These are phyloP conservation scores for Eclectus roratus DNA, from an alignment of 2,113 vertebrate species.

Conservation along the genomic window DNA sequence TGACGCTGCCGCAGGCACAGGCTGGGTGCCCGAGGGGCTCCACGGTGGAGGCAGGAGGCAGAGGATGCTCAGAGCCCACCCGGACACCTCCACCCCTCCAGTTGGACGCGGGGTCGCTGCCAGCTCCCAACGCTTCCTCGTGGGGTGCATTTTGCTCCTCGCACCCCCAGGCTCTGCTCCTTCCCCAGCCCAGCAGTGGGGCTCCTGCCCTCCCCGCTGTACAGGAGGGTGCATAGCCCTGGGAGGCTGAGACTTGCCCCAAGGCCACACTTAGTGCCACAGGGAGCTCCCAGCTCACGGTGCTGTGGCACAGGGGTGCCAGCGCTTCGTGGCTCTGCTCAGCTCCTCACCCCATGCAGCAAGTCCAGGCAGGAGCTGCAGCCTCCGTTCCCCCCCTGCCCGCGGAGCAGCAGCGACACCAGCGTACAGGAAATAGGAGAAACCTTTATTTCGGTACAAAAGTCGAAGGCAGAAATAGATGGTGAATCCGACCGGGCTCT, in stretches of 20 bases:
- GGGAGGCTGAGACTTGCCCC: background rate
- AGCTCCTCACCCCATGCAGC: background rate
- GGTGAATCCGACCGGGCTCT: background rate
- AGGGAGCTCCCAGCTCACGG: background rate
- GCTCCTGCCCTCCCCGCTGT: background rate
- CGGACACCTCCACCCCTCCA: background rate
- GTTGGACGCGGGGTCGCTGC: background rate
- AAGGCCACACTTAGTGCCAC: accelerated
- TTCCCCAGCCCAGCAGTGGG: background rate
- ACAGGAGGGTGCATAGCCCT: accelerated
- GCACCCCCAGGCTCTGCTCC: background rate
- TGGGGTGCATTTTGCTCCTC: background rate
- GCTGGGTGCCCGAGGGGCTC: background rate
- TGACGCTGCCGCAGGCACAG: background rate
- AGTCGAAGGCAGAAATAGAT: conserved; percentile 34
- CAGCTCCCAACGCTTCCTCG: accelerated
- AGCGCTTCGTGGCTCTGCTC: background rate
- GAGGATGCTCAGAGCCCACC: background rate
- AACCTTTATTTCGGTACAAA: conserved; percentile 65
- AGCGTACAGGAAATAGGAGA: conserved; percentile 30
- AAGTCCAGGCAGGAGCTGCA: background rate
- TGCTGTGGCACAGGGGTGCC: background rate
- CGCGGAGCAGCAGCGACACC: background rate
- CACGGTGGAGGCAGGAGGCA: background rate
- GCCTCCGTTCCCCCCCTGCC: background rate